phyloP scores from a whole-genome alignment of 2,888 invertebrate species.

The Rhamnusium bicolor region DNA sequence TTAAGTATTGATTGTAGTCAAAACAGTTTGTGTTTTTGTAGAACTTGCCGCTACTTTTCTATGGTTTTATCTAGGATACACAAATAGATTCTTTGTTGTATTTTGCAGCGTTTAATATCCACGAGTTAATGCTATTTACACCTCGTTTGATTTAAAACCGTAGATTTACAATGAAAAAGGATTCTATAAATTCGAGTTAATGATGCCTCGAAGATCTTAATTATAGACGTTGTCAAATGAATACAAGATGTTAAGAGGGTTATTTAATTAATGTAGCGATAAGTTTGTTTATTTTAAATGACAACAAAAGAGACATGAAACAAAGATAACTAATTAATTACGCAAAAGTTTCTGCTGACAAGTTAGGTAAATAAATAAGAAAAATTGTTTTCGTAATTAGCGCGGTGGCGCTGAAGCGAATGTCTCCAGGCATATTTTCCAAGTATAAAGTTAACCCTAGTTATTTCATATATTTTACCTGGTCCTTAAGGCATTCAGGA shows the following conservation, averaged over 20 bases:
- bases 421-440: slow-evolving; percentile 26
- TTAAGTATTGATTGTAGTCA: too few relatives aligned
- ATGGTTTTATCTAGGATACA: too few relatives aligned
- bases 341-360: slow-evolving; percentile 40
- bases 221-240: slow-evolving; percentile 24
- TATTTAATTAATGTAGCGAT: slow-evolving; percentile 44
- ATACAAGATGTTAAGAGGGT: slow-evolving; percentile 30
- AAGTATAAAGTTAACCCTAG: slow-evolving; percentile 29
- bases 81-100: neutral
- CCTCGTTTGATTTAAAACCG: neutral
- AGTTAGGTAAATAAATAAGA: slow-evolving; percentile 46
- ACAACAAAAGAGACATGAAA: slow-evolving; percentile 40
- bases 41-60: neutral
- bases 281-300: slow-evolving; percentile 40
- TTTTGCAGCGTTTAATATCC: neutral
- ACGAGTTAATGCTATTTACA: neutral
- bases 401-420: slow-evolving; percentile 35
- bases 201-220: slow-evolving; percentile 29
- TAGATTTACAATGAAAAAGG: neutral
- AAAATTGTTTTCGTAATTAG: slow-evolving; percentile 45
- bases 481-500: slow-evolving; percentile 22
- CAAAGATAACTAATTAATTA: slow-evolving; percentile 46
- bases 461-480: slow-evolving; percentile 38
- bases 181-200: slow-evolving; percentile 16
- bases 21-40: too few relatives aligned